phyloP scores from a whole-genome alignment of 2,113 vertebrate species.

The Sapajus apella region DNA sequence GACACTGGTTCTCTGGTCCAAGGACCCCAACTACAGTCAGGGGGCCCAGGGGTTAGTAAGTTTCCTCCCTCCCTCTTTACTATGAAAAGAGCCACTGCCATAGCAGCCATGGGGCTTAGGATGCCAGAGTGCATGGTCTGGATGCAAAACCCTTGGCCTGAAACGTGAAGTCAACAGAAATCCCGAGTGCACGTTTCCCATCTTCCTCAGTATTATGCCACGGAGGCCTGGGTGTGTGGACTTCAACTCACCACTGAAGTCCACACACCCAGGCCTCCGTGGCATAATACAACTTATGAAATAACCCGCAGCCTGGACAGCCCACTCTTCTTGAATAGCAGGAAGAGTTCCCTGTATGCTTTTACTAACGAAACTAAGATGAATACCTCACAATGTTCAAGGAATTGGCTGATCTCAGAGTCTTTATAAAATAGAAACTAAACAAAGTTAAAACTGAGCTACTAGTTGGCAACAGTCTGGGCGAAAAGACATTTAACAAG shows the following conservation, averaged over 20 bases:
- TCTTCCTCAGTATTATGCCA: background rate
- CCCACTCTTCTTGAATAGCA: background rate
- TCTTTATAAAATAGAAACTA: background rate
- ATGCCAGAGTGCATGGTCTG: background rate
- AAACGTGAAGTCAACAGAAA: background rate
- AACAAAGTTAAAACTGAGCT: background rate
- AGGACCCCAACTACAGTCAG: background rate
- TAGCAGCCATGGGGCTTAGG: background rate
- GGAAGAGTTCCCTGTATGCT: background rate
- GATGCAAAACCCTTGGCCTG: background rate
- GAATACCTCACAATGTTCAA: background rate
- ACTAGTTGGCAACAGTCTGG: background rate
- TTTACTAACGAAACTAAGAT: background rate
- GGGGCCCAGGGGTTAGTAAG: background rate
- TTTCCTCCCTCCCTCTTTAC: background rate
- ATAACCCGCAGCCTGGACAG: background rate
- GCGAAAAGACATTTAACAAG: background rate
- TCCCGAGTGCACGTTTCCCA: fast-evolving
- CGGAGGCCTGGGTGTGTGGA: too few relatives aligned
- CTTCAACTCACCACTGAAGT: background rate
- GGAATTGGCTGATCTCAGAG: background rate
- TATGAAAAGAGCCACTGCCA: background rate
- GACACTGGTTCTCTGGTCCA: background rate
- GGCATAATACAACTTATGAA: background rate
- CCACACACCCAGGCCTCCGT: fast-evolving